These are phyloP conservation scores for Chirona hameri DNA, from an alignment of 2,888 invertebrate species.

Conservation along the genomic window DNA sequence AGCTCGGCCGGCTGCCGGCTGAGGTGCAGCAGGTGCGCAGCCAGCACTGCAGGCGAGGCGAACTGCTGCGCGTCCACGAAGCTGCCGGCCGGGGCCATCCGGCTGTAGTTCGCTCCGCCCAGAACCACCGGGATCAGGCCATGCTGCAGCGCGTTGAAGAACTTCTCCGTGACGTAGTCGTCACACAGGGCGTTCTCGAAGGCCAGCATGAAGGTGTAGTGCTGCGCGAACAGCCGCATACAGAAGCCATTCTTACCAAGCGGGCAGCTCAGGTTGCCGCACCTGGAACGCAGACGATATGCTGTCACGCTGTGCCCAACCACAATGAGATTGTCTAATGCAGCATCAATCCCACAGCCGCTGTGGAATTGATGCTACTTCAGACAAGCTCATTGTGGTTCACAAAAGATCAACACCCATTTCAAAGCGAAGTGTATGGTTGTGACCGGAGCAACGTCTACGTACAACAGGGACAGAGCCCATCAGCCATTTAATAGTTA, in stretches of 20 bases:
- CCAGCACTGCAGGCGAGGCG: constrained; percentile 41
- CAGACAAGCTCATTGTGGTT: no score
- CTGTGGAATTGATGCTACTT: no score
- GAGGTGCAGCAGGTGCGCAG: not conserved
- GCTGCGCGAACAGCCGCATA: constrained; percentile 22
- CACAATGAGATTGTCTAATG: no score
- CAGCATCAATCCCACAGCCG: no score
- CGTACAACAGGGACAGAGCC: no score
- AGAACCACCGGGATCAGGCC: constrained; percentile 40
- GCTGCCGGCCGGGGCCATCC: constrained; percentile 43
- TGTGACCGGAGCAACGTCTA: no score
- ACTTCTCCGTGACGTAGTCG: constrained; percentile 40
- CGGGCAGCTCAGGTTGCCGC: constrained; percentile 28
- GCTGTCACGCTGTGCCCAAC: no score
- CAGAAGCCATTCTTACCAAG: constrained; percentile 7
- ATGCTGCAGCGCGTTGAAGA: constrained; percentile 36
- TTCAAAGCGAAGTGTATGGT: no score
- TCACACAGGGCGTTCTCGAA: constrained; percentile 40
- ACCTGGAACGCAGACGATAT: not conserved
- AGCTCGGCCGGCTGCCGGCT: not conserved
- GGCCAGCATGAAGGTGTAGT: constrained; percentile 39
- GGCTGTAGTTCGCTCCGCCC: constrained; percentile 41
- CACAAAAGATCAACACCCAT: no score
- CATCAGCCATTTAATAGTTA: no score
- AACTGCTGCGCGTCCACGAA: constrained; percentile 48